These are phyloP conservation scores for Otolemur garnettii DNA, from an alignment of 2,113 vertebrate species.

Conservation along the genomic window DNA sequence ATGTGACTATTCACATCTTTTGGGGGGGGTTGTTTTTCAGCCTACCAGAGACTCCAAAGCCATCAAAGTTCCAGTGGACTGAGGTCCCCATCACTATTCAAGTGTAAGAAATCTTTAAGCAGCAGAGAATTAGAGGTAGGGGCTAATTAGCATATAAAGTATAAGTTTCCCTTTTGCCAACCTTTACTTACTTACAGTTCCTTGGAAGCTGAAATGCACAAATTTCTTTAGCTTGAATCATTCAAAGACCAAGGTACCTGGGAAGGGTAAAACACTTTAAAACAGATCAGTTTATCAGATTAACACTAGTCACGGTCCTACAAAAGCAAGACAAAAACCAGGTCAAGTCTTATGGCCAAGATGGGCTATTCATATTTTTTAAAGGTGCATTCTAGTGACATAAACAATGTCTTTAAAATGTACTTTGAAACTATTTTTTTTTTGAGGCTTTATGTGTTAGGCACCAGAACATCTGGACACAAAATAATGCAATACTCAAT, in stretches of 20 bases:
- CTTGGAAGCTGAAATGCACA: neutral
- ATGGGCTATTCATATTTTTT: neutral
- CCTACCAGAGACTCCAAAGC: neutral
- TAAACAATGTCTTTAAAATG: conserved; percentile 19
- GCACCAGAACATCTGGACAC: neutral
- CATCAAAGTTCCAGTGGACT: neutral
- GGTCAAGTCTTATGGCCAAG: neutral
- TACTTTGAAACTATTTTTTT: neutral
- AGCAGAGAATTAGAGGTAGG: neutral
- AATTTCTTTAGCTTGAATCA: neutral
- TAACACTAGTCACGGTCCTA: neutral
- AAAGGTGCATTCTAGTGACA: neutral
- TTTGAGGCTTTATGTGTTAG: neutral
- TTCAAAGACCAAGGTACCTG: neutral
- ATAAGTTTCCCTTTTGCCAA: neutral
- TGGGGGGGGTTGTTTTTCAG: neutral
- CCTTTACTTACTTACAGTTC: neutral
- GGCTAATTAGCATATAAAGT: neutral
- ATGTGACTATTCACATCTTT: neutral
- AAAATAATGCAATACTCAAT: conserved; percentile 5
- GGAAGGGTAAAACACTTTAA: neutral
- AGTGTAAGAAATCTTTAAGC: neutral
- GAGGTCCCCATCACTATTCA: neutral
- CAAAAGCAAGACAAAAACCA: neutral
- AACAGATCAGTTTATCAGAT: neutral